Base-by-base conservation (phyloP, 2,888 invertebrate genomes). In the Gastracanthus pulcherrimus region DNA sequence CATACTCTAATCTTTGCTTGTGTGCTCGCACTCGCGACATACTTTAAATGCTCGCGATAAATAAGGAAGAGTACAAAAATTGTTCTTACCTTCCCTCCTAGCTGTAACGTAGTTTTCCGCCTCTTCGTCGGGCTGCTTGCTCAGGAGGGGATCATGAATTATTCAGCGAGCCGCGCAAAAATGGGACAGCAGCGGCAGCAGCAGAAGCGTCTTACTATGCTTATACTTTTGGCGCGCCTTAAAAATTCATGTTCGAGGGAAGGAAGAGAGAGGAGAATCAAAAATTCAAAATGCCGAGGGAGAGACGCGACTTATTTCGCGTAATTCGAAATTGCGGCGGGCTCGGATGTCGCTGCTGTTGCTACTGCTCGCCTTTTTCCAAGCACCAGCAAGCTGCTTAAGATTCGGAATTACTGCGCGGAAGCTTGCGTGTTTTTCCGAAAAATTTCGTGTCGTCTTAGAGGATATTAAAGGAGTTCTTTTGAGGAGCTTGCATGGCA, bases 271-370 rank as follows among this genome's bases (percentile, higher is more conserved):
- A 34, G 19, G 31, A 55, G 31, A 72, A 79, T 79, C 72, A 79
- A 79, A 79, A 79, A 74, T 79, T 72, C 48, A 72, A 79, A 79
- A 62, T 34, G 41, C 41, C 31, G 45, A 45, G 45, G n/a, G 45
- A 16, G 45, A n/a, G n/a, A 13, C 3, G 29, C 45, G 45, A 31
- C 72, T 58, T n/a, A n/a, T n/a, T n/a, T n/a, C n/a, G n/a, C 45
- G 38, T 48, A 67, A 79, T 79, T 79, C 31, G 64, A 64, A 78
- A 71, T 79, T 79, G 72, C 58, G 41, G 66, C 11, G 23, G 31
- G 11, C 16, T 62, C 26, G 26, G 29, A n/a, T 2, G 48, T 69
- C 16, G 26, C 45, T 9, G 11, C 11, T 45, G 11, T n/a, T 45
- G 45, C 3, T n/a, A n/a, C n/a, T 13, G 3, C 41, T 7, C 41